Conservation (phyloP, 2,797 vertebrate species). For the Sebastes vulpes region DNA sequence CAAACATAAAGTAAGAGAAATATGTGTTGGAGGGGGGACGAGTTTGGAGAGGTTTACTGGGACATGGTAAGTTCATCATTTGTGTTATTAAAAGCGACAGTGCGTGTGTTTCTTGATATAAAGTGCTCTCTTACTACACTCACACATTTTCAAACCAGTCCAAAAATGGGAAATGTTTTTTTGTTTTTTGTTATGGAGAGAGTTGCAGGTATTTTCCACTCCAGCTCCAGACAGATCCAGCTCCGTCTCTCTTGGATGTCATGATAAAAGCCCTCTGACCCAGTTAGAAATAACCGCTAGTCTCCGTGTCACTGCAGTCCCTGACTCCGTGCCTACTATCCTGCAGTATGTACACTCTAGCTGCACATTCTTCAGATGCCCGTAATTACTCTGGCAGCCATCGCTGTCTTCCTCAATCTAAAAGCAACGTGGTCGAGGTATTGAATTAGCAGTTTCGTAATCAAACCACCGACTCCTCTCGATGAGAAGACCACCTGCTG, state of each 20-base stretch:
- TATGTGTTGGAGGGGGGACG: neutral
- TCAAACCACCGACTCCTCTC: conserved; percentile 16
- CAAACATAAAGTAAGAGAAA: conserved; percentile 1
- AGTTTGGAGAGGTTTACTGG: conserved; percentile 19
- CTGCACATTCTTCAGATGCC: conserved; percentile 35
- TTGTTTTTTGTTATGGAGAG: conserved; percentile 15
- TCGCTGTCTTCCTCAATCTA: neutral
- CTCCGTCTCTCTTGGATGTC: conserved; percentile 42
- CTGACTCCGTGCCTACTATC: conserved; percentile 9
- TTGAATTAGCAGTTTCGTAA: conserved; percentile 38
- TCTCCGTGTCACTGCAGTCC: conserved; percentile 1
- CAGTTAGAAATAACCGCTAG: conserved; percentile 47
- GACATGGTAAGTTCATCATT: conserved; percentile 58
- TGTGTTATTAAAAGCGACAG: conserved; percentile 13
- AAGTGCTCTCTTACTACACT: neutral
- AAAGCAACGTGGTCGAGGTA: conserved; percentile 3
- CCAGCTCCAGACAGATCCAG: conserved; percentile 28
- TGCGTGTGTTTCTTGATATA: conserved; percentile 17
- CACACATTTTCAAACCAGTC: neutral
- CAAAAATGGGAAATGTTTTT: conserved; percentile 30
- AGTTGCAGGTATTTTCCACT: conserved; percentile 70
- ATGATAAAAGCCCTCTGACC: conserved; percentile 44
- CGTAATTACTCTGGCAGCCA: conserved; percentile 32
- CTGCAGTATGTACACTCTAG: conserved; percentile 2
- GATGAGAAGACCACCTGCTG: conserved; percentile 45